A percentile compares a stretch with the other conserved stretches of the same genome.
Evolutionary conservation across 2,888 invertebrate species (phyloP).

Genomic region (Cartodere bifasciata): DNA sequence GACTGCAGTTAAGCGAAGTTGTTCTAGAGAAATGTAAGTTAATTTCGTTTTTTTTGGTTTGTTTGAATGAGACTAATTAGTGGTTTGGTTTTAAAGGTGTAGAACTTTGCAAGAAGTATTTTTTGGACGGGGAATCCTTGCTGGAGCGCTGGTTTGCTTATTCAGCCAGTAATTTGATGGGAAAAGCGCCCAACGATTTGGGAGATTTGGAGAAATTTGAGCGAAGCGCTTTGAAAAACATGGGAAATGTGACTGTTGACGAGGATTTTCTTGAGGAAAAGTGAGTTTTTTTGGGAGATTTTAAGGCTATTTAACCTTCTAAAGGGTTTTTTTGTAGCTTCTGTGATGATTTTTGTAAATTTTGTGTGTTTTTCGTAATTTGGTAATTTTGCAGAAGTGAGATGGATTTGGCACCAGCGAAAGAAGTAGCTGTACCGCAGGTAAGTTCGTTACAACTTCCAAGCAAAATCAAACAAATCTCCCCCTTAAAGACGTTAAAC

Average conservation of each 20-base stretch:
- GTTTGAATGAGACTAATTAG: neutral
- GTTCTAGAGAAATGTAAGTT: conserved; percentile 46
- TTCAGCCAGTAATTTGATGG: conserved; percentile 50
- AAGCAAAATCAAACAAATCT: conserved; percentile 1
- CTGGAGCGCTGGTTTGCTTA: conserved; percentile 71
- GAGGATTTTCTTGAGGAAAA: conserved; percentile 29
- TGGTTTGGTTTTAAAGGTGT: conserved; percentile 34
- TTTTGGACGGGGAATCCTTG: conserved; percentile 53
- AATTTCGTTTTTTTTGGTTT: neutral
- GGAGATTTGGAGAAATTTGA: conserved; percentile 48
- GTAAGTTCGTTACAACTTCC: conserved; percentile 1
- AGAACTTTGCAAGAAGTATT: conserved; percentile 50
- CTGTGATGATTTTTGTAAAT: conserved; percentile 4
- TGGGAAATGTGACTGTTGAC: conserved; percentile 16
- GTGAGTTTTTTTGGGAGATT: too few relatives aligned
- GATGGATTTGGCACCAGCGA: too few relatives aligned
- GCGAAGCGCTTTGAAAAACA: conserved; percentile 50
- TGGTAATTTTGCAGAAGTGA: too few relatives aligned
- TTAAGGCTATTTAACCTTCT: too few relatives aligned
- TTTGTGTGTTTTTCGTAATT: conserved; percentile 1
- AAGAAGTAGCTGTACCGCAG: too few relatives aligned
- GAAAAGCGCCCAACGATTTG: conserved; percentile 46
- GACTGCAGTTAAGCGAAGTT: conserved; percentile 33
- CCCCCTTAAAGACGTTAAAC: neutral
- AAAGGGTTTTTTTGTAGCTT: conserved; percentile 17